phyloP scores from a whole-genome alignment of 2,888 invertebrate species.

The Aleiodes testaceus region DNA sequence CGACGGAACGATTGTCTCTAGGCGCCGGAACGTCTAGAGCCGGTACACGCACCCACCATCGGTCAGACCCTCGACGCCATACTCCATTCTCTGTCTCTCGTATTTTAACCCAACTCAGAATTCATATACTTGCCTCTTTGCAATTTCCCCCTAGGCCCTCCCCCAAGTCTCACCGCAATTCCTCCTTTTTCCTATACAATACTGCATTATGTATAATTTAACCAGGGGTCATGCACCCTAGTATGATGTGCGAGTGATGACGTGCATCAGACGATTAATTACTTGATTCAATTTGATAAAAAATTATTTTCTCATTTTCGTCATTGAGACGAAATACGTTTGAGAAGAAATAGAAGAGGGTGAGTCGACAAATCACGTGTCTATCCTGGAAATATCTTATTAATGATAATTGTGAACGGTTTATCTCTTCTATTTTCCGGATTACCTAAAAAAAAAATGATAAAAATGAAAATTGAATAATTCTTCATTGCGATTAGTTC shows the following conservation, averaged over 20 bases:
- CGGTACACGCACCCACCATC: slow-evolving; percentile 55
- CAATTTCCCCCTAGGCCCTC: slow-evolving; percentile 29
- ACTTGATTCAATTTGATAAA: too few species aligned
- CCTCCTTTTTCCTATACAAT: slow-evolving; percentile 10
- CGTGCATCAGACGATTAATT: too few species aligned
- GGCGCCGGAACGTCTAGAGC: slow-evolving; percentile 71
- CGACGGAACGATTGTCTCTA: slow-evolving; percentile 67
- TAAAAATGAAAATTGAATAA: too few species aligned
- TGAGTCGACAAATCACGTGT: too few species aligned
- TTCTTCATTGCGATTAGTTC: too few species aligned
- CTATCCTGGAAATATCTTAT: too few species aligned
- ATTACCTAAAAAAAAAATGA: too few species aligned
- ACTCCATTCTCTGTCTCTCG: slow-evolving; percentile 42
- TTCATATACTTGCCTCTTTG: slow-evolving; percentile 6
- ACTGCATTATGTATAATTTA: slow-evolving; percentile 57
- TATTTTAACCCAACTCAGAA: slow-evolving; percentile 16
- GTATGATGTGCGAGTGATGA: neutral
- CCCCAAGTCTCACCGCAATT: slow-evolving; percentile 1
- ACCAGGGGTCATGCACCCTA: slow-evolving; percentile 32
- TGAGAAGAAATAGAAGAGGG: too few species aligned
- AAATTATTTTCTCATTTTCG: too few species aligned
- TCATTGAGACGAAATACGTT: too few species aligned
- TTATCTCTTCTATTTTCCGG: too few species aligned
- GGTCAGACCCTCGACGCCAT: slow-evolving; percentile 48
- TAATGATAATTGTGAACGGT: too few species aligned